Percentiles rank a stretch among this genome's conserved stretches.
Conservation (phyloP, 2,113 vertebrate species). For the Hippopotamus amphibius region DNA sequence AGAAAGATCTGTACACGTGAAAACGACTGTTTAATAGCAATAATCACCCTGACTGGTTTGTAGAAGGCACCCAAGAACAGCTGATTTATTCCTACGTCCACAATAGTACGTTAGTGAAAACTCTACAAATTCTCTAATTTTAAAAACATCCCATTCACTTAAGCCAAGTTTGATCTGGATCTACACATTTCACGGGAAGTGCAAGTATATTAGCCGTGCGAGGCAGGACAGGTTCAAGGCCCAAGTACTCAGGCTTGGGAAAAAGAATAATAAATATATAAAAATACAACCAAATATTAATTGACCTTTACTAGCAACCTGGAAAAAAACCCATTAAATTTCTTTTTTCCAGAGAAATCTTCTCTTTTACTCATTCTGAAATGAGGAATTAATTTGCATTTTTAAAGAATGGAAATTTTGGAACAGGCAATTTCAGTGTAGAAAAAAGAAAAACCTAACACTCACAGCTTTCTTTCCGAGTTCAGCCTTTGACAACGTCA, state of each 20-base stretch:
- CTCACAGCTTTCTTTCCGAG: conserved; percentile 99
- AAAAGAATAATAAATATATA: conserved; percentile 48
- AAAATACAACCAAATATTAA: conserved; percentile 45
- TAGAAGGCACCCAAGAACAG: conserved; percentile 12
- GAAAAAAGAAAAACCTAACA: conserved; percentile 73
- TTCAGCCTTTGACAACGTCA: conserved; percentile 96
- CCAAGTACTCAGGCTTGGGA: neutral
- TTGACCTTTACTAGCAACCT: neutral
- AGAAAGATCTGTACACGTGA: neutral
- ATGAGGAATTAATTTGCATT: conserved; percentile 26
- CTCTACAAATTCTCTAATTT: conserved; percentile 7
- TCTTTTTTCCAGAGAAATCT: neutral
- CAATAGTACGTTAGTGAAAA: neutral
- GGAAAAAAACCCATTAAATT: neutral
- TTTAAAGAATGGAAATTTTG: conserved; percentile 46
- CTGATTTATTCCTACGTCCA: neutral
- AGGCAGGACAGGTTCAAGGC: neutral
- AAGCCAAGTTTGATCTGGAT: neutral
- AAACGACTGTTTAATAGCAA: neutral
- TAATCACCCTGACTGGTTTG: conserved; percentile 12
- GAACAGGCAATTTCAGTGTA: neutral
- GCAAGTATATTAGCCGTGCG: neutral
- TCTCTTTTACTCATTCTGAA: conserved; percentile 46
- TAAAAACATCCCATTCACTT: conserved; percentile 32
- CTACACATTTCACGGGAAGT: neutral